phyloP scores from a whole-genome alignment of 2,113 vertebrate species.

The Rhabdornis inornatus region DNA sequence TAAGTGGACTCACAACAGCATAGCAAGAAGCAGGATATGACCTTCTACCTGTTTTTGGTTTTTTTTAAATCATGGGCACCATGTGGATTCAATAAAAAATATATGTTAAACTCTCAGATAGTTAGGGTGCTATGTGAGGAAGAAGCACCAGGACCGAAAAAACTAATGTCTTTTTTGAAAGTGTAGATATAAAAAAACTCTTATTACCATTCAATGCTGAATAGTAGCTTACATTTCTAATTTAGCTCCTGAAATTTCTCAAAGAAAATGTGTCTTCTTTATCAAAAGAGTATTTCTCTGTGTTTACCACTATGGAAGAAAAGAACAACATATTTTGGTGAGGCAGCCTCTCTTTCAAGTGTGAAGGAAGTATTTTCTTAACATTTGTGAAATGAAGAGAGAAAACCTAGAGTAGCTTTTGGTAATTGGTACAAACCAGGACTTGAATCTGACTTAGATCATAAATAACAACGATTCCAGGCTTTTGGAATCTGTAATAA shows the following conservation, averaged over 20 bases:
- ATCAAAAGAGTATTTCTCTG: not conserved
- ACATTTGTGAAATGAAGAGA: not conserved
- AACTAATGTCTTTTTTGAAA: not conserved
- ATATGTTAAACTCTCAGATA: not conserved
- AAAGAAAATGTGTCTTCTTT: not conserved
- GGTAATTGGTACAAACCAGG: constrained; percentile 11
- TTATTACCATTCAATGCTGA: not conserved
- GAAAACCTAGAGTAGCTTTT: not conserved
- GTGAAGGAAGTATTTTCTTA: constrained; percentile 12
- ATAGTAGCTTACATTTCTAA: not conserved
- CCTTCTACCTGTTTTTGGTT: not conserved
- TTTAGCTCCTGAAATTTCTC: not conserved
- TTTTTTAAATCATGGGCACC: not conserved
- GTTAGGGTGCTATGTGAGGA: not conserved
- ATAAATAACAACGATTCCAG: constrained; percentile 39
- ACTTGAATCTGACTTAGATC: constrained; percentile 34
- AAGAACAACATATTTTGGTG: not conserved
- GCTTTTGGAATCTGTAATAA: constrained; percentile 39
- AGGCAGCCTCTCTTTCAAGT: not conserved
- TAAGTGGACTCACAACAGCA: not conserved
- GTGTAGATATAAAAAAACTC: not conserved
- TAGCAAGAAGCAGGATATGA: not conserved
- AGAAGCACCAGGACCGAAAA: not conserved
- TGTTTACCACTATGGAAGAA: not conserved
- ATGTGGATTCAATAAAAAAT: not conserved